Percentiles rank a stretch among this genome's conserved stretches.
phyloP scores from a whole-genome alignment of 2,797 vertebrate species.

The Antennarius maculatus region DNA sequence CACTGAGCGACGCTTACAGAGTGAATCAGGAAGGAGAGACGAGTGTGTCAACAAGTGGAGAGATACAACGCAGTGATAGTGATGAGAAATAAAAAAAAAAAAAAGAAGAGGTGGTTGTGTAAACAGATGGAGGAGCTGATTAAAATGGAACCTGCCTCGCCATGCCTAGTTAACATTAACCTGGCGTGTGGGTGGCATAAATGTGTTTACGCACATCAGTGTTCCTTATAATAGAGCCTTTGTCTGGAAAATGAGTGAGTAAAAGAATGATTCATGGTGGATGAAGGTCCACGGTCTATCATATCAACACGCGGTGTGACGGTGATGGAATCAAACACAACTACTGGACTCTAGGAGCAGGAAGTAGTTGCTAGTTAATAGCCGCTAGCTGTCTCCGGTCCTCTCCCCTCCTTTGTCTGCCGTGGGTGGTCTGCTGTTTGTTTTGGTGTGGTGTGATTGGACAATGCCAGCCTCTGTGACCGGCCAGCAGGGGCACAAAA shows the following conservation, averaged over 20 bases:
- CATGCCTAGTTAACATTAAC: slow-evolving; percentile 16
- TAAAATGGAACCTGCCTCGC: slow-evolving; percentile 35
- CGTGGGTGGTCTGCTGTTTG: slow-evolving; percentile 78
- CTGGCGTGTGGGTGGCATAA: slow-evolving; percentile 19
- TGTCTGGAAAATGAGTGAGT: slow-evolving; percentile 24
- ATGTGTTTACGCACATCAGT: neutral
- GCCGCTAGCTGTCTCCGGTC: slow-evolving; percentile 32
- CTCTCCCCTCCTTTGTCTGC: slow-evolving; percentile 46
- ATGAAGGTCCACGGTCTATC: neutral
- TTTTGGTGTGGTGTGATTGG: slow-evolving; percentile 74
- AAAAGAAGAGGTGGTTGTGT: slow-evolving; percentile 60
- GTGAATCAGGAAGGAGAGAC: slow-evolving; percentile 60
- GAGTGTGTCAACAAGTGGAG: slow-evolving; percentile 63
- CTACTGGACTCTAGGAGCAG: slow-evolving; percentile 37
- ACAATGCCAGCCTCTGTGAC: slow-evolving; percentile 76
- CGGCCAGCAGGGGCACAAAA: slow-evolving; percentile 73
- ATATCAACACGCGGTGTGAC: neutral
- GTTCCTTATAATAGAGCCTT: slow-evolving; percentile 15
- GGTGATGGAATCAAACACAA: slow-evolving; percentile 30
- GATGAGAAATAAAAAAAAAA: slow-evolving; percentile 16
- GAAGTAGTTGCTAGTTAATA: slow-evolving; percentile 64
- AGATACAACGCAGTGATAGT: slow-evolving; percentile 66
- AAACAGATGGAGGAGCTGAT: slow-evolving; percentile 70
- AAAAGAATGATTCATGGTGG: slow-evolving; percentile 20
- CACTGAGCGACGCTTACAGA: slow-evolving; percentile 55